Evolutionary conservation across 35 echinoderm and acorn worm species (phyloP).

Genomic region (Heliocidaris tuberculata): DNA sequence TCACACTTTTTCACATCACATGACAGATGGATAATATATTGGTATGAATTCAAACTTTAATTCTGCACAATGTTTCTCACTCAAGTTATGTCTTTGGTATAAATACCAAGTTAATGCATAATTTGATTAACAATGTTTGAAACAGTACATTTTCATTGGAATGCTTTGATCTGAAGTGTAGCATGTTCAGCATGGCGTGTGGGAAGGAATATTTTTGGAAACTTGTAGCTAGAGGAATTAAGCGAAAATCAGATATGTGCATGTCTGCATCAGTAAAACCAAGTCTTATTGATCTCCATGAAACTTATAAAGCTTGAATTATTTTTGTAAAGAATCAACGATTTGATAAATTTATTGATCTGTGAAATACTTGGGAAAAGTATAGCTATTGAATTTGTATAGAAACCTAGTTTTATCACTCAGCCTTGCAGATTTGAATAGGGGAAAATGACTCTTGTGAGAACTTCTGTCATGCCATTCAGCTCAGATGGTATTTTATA

Average conservation of each 20-base stretch:
- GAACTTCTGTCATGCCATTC: not conserved
- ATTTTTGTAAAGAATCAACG: too few relatives aligned
- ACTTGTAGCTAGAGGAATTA: not conserved
- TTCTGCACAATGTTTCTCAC: not conserved
- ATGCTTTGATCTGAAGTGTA: not conserved
- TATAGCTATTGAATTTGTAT: not conserved
- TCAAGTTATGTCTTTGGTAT: not conserved
- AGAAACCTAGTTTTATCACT: not conserved
- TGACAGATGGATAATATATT: constrained; percentile 4
- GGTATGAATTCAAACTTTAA: constrained; percentile 17
- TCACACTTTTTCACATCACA: not conserved
- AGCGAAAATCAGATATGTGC: not conserved
- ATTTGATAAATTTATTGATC: too few relatives aligned
- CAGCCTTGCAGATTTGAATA: not conserved
- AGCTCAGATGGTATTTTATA: not conserved
- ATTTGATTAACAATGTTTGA: not conserved
- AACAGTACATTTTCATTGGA: not conserved
- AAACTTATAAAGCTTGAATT: too few relatives aligned
- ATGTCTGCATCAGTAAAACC: not conserved
- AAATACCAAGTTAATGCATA: not conserved
- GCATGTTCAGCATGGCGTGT: not conserved
- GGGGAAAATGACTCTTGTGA: too few relatives aligned
- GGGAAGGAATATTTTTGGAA: not conserved
- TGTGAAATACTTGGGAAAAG: too few relatives aligned
- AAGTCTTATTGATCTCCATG: not conserved